Percentiles rank a stretch among this genome's conserved stretches.
Conservation (phyloP, 2,888 invertebrate genomes). For the Bugula neritina region DNA sequence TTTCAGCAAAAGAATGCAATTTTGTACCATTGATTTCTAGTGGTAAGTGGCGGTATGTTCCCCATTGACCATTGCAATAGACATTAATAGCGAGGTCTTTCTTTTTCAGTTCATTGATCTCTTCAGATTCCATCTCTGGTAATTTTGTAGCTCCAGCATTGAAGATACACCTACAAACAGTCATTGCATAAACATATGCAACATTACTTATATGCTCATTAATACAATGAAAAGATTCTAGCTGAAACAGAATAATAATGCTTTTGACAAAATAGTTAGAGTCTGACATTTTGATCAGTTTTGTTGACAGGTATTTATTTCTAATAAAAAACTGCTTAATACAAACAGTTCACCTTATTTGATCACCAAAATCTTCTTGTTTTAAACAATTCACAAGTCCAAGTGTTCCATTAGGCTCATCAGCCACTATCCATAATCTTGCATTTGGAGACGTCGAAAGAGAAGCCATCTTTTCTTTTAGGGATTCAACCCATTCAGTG, state of each 20-base stretch:
- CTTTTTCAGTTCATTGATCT: conserved; percentile 40
- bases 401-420: conserved; percentile 69
- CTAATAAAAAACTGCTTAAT: no score
- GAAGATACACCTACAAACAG: conserved; percentile 57
- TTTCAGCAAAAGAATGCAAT: no score
- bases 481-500: conserved; percentile 67
- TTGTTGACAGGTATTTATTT: no score
- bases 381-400: conserved; percentile 86
- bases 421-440: conserved; percentile 62
- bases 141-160: conserved; percentile 59
- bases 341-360: conserved; percentile 66
- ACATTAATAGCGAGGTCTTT: conserved; percentile 83
- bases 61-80: conserved; percentile 73
- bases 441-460: conserved; percentile 53
- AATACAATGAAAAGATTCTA: no score
- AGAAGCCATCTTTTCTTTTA: conserved; percentile 71
- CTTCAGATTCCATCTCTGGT: conserved; percentile 28
- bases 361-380: conserved; percentile 75
- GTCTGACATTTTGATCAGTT: no score
- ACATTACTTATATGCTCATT: not conserved
- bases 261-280: no score
- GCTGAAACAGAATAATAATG: no score
- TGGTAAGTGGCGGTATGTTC: conserved; percentile 75
- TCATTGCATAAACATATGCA: not conserved
- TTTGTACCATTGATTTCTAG: conserved; percentile 48